Base-by-base conservation (phyloP, 2,888 invertebrate species). In the Allygus modestus region DNA sequence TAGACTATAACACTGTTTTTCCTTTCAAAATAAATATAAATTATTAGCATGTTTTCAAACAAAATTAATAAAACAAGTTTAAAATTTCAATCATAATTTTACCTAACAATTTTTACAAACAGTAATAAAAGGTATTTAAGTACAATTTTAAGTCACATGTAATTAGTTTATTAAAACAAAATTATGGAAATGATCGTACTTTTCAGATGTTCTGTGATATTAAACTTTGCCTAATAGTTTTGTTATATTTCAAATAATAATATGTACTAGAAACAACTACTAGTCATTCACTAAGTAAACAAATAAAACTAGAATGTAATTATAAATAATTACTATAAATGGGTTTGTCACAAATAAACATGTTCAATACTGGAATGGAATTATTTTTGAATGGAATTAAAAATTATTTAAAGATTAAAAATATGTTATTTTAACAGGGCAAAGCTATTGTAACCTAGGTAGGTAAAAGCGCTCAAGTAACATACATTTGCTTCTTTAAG, bases 1-100 rank as follows among this genome's bases (percentile, higher is more conserved):
- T 79, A 79, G 31, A 79, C 51, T 79, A 83, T 75, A 58, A 73
- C 73, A 83, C 75, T 75, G 75, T 83, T 33, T 75, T 41, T 58
- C 83, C 41, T 83, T 41, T 73, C 23, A 41, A 28, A 71, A 65
- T 82, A 61, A 81, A 81, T 54, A 81, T 26, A 81, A 81, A 81
- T 58, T 7, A 5, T 65, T 81, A 33, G 33, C 54, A 54, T 54
- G n/a, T 65, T 61, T 23, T 43, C 4, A 46, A 79, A 79, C 26
- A 33, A 51, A 26, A 61, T 23, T 61, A 33, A 81, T 65, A n/a
- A 54, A 79, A 54, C 33, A 81, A 58, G 43, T 23, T 54, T 54
- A 81, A 58, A 65, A 65, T 28, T 28, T 9, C 28, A 23, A 69
- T 7, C 7, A 28, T 41, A 71, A 37, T 11, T 41, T 71, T 20